Conservation (phyloP, 2,797 vertebrate genomes). For the Cuculus canorus region DNA sequence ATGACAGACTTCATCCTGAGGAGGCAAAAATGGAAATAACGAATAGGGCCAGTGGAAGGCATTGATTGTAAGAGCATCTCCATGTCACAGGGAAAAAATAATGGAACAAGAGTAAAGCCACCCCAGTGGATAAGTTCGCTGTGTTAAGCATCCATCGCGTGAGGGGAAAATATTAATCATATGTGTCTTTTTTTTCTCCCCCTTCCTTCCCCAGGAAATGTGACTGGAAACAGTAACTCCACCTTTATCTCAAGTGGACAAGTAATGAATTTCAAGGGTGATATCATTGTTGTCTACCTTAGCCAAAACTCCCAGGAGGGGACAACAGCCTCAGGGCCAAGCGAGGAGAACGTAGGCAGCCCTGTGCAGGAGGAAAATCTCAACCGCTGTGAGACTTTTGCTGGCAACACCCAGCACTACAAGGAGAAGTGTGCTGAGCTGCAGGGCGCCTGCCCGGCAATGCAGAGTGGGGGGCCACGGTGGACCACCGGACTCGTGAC, state of each 20-base stretch:
- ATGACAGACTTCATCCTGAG: background rate
- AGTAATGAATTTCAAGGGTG: conserved; percentile 98
- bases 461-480: accelerated
- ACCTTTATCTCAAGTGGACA: conserved; percentile 97
- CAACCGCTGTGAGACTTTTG: conserved; percentile 82
- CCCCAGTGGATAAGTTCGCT: background rate
- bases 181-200: background rate
- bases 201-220: conserved; percentile 82
- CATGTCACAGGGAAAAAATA: background rate
- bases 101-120: conserved; percentile 14
- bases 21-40: conserved; percentile 38
- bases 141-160: background rate
- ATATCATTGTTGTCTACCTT: conserved; percentile 96
- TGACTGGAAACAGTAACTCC: conserved; percentile 95
- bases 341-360: conserved; percentile 82
- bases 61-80: background rate
- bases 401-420: conserved; percentile 77
- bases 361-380: conserved; percentile 91
- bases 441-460: background rate
- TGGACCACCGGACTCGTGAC: background rate
- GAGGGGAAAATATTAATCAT: conserved; percentile 47
- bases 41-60: conserved; percentile 8
- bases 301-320: conserved; percentile 88
- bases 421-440: conserved; percentile 63
- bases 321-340: background rate